These are phyloP conservation scores for Geopemphigus sp. DNA, from an alignment of 1,140 invertebrate genomes.

Conservation along the genomic window DNA sequence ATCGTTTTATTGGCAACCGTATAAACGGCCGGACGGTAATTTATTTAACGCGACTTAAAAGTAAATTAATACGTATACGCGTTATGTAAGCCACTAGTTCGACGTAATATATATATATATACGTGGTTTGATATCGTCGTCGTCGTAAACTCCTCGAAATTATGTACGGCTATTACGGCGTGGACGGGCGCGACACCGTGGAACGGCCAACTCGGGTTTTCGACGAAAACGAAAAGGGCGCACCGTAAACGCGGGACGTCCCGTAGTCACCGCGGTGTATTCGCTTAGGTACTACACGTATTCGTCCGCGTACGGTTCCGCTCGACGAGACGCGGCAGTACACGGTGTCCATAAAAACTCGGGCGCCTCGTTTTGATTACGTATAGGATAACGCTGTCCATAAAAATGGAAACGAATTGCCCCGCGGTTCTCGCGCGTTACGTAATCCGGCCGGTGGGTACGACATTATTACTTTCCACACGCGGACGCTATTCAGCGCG, in stretches of 20 bases:
- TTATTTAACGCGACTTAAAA: slow-evolving; percentile 3
- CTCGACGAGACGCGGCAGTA: too few relatives aligned
- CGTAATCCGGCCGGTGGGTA: background rate
- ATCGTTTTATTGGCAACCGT: background rate
- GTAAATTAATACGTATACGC: background rate
- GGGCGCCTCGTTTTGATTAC: too few relatives aligned
- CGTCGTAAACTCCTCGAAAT: background rate
- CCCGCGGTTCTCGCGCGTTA: background rate
- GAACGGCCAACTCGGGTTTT: slow-evolving; percentile 6
- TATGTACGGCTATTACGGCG: background rate
- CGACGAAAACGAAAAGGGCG: background rate
- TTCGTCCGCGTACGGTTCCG: background rate
- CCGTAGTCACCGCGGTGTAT: slow-evolving; percentile 15
- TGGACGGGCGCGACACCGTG: too few relatives aligned
- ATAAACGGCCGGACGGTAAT: background rate
- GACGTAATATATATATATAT: background rate
- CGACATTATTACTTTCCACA: background rate
- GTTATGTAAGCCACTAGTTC: background rate
- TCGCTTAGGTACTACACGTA: background rate
- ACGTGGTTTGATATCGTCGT: background rate
- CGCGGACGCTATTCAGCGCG: too few relatives aligned
- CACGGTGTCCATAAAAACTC: background rate
- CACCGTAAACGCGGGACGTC: background rate
- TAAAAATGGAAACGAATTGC: slow-evolving; percentile 46
- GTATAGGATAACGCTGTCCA: background rate